Percentiles rank a stretch among this genome's conserved stretches.
phyloP scores from a whole-genome alignment of 2,888 invertebrate genomes.

The Acholoe squamosa region DNA sequence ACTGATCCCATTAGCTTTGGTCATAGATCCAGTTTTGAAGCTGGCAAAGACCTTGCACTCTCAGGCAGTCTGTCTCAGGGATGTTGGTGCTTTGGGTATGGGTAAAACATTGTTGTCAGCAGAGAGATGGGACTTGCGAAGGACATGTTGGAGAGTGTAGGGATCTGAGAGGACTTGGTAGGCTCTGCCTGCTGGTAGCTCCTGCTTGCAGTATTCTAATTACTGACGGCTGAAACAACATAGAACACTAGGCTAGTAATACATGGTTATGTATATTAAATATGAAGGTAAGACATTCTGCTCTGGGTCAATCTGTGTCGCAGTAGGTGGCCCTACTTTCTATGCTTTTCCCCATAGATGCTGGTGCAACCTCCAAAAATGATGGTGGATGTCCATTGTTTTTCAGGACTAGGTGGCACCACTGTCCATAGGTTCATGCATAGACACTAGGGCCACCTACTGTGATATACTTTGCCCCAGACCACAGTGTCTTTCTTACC shows the following conservation, averaged over 20 bases:
- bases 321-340: too few relatives aligned
- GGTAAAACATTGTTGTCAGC: background rate
- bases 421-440: too few relatives aligned
- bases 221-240: too few relatives aligned
- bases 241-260: too few relatives aligned
- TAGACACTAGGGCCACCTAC: too few relatives aligned
- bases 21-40: background rate
- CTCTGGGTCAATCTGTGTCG: background rate
- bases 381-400: too few relatives aligned
- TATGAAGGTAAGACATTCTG: too few relatives aligned
- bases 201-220: too few relatives aligned
- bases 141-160: background rate
- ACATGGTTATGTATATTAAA: too few relatives aligned
- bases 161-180: background rate
- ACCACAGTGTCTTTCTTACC: too few relatives aligned
- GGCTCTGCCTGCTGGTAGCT: background rate
- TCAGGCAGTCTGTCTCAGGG: background rate
- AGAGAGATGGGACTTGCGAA: background rate
- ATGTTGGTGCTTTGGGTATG: background rate
- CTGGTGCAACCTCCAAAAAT: background rate
- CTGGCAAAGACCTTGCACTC: background rate
- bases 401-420: too few relatives aligned
- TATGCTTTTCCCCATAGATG: background rate
- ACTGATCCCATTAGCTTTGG: background rate
- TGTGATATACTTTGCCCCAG: too few relatives aligned